A percentile compares a stretch with the other conserved stretches of the same genome.
phyloP scores from a whole-genome alignment of 2,888 invertebrate genomes.

The Nowickia ferox region DNA sequence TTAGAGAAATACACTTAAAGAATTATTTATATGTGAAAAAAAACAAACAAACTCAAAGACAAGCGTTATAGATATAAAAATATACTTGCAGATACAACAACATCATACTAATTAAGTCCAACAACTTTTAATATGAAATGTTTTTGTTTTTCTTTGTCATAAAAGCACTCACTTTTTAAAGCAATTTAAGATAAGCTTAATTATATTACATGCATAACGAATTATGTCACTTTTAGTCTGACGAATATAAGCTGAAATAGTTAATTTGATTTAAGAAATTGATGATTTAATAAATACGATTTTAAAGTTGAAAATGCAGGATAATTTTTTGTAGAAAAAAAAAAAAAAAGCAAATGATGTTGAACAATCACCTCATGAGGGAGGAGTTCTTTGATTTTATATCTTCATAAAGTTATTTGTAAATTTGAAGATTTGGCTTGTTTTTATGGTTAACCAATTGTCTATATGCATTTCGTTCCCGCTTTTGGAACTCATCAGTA shows the following conservation, averaged over 20 bases:
- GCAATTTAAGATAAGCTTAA: slow-evolving; percentile 3
- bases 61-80: background rate
- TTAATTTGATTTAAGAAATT: too few species aligned
- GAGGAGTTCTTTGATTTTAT: too few species aligned
- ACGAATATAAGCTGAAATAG: background rate
- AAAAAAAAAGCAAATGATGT: too few species aligned
- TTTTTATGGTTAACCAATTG: too few species aligned
- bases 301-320: too few species aligned
- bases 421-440: too few species aligned
- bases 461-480: too few species aligned
- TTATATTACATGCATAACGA: background rate
- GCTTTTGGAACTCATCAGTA: too few species aligned
- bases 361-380: too few species aligned
- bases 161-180: background rate
- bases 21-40: background rate
- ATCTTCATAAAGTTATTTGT: too few species aligned
- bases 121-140: slow-evolving; percentile 4
- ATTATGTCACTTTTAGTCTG: background rate
- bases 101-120: background rate
- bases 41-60: background rate
- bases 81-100: background rate
- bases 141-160: background rate
- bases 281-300: too few species aligned
- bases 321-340: too few species aligned
- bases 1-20: slow-evolving; percentile 9